Conservation (phyloP, 2,888 invertebrate species). For the Meloe dianella region DNA sequence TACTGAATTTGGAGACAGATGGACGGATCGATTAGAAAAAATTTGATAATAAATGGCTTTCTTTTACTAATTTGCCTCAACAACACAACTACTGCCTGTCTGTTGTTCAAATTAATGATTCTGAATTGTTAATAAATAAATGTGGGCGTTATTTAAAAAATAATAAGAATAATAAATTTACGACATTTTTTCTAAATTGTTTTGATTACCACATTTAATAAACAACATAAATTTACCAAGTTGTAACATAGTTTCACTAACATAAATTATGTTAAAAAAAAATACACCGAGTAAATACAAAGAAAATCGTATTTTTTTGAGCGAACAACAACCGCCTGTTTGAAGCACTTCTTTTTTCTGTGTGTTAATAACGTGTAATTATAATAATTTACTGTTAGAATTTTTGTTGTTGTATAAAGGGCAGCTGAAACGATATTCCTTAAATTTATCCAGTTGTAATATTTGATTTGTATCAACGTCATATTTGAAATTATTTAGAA, state of each 20-base stretch:
- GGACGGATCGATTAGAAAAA: neutral
- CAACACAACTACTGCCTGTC: neutral
- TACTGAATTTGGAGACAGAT: neutral
- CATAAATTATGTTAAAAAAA: neutral
- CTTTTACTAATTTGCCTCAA: conserved; percentile 7
- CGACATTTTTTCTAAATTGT: neutral
- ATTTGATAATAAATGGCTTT: neutral
- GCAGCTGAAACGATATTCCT: too few species aligned
- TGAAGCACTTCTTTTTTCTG: too few species aligned
- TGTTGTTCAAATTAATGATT: conserved; percentile 5
- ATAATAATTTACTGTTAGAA: too few species aligned
- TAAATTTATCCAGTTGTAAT: neutral
- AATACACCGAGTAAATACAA: neutral
- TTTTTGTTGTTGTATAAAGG: too few species aligned
- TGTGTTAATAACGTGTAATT: too few species aligned
- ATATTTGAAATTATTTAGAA: neutral
- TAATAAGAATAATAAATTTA: neutral
- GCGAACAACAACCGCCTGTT: too few species aligned
- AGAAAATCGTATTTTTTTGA: neutral
- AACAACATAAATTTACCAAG: conserved; percentile 1
- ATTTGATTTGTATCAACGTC: neutral
- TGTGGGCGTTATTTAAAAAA: neutral
- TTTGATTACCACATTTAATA: conserved; percentile 5
- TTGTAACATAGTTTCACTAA: neutral
- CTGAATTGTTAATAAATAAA: neutral